A percentile compares a stretch with the other conserved stretches of the same genome.
Evolutionary conservation across 2,797 vertebrate species (phyloP).

Genomic region (Eulemur mongoz): DNA sequence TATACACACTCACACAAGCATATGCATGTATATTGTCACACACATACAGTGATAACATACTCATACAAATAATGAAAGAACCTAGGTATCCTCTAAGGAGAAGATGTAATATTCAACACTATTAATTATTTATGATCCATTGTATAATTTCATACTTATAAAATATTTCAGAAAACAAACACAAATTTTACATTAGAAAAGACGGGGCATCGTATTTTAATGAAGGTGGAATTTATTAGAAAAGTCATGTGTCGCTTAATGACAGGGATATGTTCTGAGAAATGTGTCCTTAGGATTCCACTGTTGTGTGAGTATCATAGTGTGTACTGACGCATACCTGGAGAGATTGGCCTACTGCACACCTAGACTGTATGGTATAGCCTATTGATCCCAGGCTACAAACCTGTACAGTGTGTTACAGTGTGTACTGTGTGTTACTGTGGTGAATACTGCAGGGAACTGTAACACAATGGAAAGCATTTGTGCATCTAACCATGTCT

Average conservation of each 20-base stretch:
- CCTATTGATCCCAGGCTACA: not conserved
- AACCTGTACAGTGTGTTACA: not conserved
- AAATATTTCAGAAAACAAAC: not conserved
- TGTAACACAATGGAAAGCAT: not conserved
- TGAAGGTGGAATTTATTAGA: not conserved
- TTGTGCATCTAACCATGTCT: not conserved
- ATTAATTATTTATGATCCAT: not conserved
- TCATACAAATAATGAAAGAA: not conserved
- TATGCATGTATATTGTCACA: not conserved
- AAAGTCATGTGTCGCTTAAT: not conserved
- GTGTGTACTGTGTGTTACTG: not conserved
- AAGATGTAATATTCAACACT: not conserved
- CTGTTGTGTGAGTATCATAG: not conserved
- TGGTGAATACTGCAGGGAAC: not conserved
- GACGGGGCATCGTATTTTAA: not conserved
- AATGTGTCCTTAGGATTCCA: not conserved
- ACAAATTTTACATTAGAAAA: not conserved
- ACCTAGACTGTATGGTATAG: rapidly evolving
- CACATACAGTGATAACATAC: not conserved
- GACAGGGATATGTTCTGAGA: not conserved
- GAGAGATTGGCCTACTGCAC: not conserved
- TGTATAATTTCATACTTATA: not conserved
- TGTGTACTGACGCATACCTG: not conserved
- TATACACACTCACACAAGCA: not conserved
- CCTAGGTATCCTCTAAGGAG: not conserved